Conservation (phyloP, 2,888 invertebrate genomes). For the Willowsia nigromaculata region DNA sequence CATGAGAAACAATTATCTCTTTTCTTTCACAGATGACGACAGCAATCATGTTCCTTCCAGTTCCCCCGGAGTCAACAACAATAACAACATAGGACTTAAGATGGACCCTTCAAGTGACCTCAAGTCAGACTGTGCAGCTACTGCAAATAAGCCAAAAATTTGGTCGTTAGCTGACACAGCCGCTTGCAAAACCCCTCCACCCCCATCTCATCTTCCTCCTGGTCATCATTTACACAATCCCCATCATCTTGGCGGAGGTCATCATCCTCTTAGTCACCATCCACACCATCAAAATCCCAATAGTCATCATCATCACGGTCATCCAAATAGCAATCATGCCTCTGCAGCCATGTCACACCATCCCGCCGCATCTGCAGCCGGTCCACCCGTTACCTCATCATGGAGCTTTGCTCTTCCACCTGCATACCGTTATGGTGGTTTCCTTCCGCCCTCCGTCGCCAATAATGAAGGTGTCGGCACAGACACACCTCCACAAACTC, state of each 20-base stretch:
- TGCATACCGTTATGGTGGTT: conserved; percentile 79
- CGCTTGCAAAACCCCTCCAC: conserved; percentile 95
- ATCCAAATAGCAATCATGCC: conserved; percentile 68
- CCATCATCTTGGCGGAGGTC: conserved; percentile 80
- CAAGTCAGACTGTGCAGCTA: conserved; percentile 80
- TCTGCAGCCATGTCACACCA: conserved; percentile 61
- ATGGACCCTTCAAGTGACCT: conserved; percentile 78
- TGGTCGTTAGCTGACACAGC: conserved; percentile 97
- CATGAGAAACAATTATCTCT: conserved; percentile 22
- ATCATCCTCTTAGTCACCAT: conserved; percentile 70
- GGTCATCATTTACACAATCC: conserved; percentile 81
- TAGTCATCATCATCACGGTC: conserved; percentile 70
- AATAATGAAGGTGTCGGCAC: conserved; percentile 74
- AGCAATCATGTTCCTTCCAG: conserved; percentile 76
- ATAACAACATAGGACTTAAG: conserved; percentile 78
- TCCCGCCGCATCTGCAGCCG: conserved; percentile 81
- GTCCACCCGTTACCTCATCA: conserved; percentile 83
- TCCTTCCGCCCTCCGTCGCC: conserved; percentile 74
- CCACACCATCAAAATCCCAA: conserved; percentile 80
- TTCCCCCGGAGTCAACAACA: conserved; percentile 77
- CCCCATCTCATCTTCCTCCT: conserved; percentile 82
- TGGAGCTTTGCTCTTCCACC: conserved; percentile 84
- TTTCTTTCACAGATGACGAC: conserved; percentile 75
- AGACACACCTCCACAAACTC: conserved; percentile 83
- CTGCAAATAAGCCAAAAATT: conserved; percentile 95